A percentile compares a stretch with the other conserved stretches of the same genome.
phyloP scores from a whole-genome alignment of 2,113 vertebrate species.

The Ictalurus furcatus region DNA sequence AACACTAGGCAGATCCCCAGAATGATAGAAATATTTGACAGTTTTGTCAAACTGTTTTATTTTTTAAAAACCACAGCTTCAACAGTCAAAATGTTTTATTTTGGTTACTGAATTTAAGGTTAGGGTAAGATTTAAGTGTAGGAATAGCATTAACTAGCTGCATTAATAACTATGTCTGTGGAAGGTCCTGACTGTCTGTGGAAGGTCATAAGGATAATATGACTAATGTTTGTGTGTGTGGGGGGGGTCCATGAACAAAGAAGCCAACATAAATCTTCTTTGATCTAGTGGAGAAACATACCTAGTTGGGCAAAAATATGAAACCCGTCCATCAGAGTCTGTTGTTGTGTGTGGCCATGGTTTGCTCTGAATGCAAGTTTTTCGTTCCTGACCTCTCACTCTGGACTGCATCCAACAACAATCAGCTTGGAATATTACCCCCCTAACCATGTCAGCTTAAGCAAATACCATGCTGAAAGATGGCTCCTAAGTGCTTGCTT shows the following conservation, averaged over 20 bases:
- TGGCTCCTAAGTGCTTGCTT: conserved; percentile 46
- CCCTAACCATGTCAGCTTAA: conserved; percentile 49
- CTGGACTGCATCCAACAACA: conserved; percentile 56
- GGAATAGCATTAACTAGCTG: background rate
- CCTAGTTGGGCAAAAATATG: conserved; percentile 30
- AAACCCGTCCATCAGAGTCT: conserved; percentile 26
- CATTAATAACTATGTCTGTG: background rate
- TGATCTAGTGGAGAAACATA: conserved; percentile 14
- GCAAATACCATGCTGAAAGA: conserved; percentile 48
- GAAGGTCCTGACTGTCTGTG: background rate
- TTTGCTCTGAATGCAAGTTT: conserved; percentile 41
- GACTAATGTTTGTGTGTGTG: background rate
- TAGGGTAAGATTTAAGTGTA: too few species aligned
- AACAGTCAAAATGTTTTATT: background rate
- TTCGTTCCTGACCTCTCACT: conserved; percentile 40
- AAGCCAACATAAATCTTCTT: background rate
- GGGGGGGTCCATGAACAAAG: background rate
- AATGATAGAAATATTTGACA: background rate
- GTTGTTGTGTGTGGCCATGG: conserved; percentile 46
- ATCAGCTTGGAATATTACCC: conserved; percentile 54
- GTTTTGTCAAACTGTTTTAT: background rate
- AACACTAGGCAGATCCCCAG: background rate
- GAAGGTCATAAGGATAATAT: background rate
- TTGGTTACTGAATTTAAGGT: background rate
- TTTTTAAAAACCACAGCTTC: background rate